These are phyloP conservation scores for Prosopocoilus inquinatus DNA, from an alignment of 2,888 invertebrate genomes.

Conservation along the genomic window DNA sequence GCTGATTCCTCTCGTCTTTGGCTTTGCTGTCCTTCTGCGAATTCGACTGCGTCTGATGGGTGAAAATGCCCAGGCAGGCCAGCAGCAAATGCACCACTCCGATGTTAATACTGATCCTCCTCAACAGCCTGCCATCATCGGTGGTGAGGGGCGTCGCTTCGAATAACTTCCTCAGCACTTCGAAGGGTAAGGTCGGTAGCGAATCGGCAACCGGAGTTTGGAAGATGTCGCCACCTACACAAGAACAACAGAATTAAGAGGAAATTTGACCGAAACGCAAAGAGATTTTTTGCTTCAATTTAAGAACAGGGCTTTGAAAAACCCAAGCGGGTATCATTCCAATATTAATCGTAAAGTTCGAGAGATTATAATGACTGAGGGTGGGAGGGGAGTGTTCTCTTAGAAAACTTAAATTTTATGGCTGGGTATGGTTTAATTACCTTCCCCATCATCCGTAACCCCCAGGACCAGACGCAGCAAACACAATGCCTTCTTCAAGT, in stretches of 20 bases:
- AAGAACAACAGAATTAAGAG: slow-evolving; percentile 10
- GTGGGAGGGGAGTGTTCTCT: no score
- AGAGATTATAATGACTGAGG: neutral
- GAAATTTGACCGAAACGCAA: neutral
- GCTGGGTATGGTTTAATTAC: slow-evolving; percentile 47
- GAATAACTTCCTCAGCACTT: slow-evolving; percentile 72
- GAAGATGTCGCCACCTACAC: slow-evolving; percentile 63
- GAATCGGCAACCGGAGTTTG: slow-evolving; percentile 66
- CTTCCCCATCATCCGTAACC: slow-evolving; percentile 89
- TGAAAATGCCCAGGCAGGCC: slow-evolving; percentile 85
- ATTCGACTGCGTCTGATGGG: slow-evolving; percentile 65
- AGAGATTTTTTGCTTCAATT: neutral
- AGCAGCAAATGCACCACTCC: slow-evolving; percentile 84
- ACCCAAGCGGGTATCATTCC: neutral
- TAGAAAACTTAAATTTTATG: neutral
- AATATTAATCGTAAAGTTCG: neutral
- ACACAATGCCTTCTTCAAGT: slow-evolving; percentile 82
- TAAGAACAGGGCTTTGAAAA: no score
- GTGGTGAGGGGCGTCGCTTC: slow-evolving; percentile 73
- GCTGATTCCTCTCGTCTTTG: slow-evolving; percentile 59
- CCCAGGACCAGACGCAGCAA: slow-evolving; percentile 83
- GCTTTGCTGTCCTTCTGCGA: slow-evolving; percentile 36
- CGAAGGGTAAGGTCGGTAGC: slow-evolving; percentile 74
- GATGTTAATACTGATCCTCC: slow-evolving; percentile 76
- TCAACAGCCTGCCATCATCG: slow-evolving; percentile 72